Conservation (phyloP, 2,888 invertebrate genomes). For the Orgyia antiqua region DNA sequence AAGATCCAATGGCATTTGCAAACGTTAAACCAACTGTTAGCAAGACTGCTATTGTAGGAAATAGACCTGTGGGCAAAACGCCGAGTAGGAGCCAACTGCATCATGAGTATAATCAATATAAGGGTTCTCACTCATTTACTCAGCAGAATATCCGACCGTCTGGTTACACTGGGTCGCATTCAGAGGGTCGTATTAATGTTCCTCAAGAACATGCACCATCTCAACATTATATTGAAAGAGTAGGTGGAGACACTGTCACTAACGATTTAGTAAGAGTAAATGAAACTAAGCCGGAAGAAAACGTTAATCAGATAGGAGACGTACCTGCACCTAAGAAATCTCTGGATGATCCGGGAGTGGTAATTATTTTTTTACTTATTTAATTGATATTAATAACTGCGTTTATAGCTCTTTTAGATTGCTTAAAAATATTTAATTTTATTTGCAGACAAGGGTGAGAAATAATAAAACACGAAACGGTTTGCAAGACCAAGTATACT, state of each 20-base stretch:
- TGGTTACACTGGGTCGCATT: conserved; percentile 34
- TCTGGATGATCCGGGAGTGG: conserved; percentile 2
- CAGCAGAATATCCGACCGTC: conserved; percentile 45
- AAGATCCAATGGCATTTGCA: conserved; percentile 29
- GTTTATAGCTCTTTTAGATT: background rate
- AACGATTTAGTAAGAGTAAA: conserved; percentile 31
- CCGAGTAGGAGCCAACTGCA: conserved; percentile 58
- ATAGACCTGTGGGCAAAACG: conserved; percentile 34
- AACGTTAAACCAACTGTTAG: conserved; percentile 58
- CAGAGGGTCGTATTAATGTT: conserved; percentile 46
- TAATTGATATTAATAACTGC: no score
- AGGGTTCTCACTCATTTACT: conserved; percentile 58
- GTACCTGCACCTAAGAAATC: conserved; percentile 31
- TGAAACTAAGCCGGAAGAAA: conserved; percentile 24
- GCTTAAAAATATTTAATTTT: background rate
- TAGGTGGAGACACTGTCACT: conserved; percentile 49
- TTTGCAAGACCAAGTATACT: conserved; percentile 58
- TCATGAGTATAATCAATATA: conserved; percentile 60
- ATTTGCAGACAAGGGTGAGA: background rate
- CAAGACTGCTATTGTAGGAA: conserved; percentile 55
- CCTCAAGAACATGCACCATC: conserved; percentile 25
- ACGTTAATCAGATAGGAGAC: conserved; percentile 41
- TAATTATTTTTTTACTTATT: background rate
- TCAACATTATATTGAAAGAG: conserved; percentile 37
- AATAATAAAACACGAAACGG: conserved; percentile 46